Evolutionary conservation across 1,140 invertebrate genomes (phyloP), one percentile per base, ranked within the genome.

Genomic region (Acromyrmex heyeri): DNA sequence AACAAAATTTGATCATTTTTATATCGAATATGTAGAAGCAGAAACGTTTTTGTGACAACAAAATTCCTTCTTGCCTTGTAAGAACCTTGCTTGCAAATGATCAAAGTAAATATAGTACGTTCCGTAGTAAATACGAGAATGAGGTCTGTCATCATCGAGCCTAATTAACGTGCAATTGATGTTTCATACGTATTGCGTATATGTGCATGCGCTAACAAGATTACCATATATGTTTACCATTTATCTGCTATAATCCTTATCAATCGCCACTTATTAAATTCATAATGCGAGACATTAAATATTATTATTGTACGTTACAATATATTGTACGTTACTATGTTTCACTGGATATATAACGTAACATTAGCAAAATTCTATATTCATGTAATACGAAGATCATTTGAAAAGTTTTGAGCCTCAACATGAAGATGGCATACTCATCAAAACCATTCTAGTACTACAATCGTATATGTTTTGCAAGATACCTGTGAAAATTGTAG

Each of bases 141-240:
- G 38, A 44, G 48, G 18, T 30, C 18, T 67, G 21, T 8, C 64
- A 55, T n/a, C 30, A 69, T 81, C 34, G 69, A 16, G 16, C 10
- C 16, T 5, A 81, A 81, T 81, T 81, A 57, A 81, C 48, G 16
- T 10, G n/a, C 50, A 69, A 69, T 70, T 55, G 34, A 70, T 34
- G 30, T 55, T 57, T 79, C 24, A 7, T 50, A 1, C 16, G 3
- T 34, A 18, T 70, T 70, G 21, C 48, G 10, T 34, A 50, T 21
- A 27, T 79, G 27, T 67, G 12, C 44, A 62, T 48, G 27, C 7
- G 6, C 14, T 57, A 55, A 69, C n/a, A 53, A 70, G 16, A 65
- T 69, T 81, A 12, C 27, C 27, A 18, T 10, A 18, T 64, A 34
- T 86, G 83, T 91, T 91, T 91, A 88, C 77, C 64, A 34, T 90